phyloP scores from a whole-genome alignment of 1,140 invertebrate genomes.

The Proctacanthus coquilletti region DNA sequence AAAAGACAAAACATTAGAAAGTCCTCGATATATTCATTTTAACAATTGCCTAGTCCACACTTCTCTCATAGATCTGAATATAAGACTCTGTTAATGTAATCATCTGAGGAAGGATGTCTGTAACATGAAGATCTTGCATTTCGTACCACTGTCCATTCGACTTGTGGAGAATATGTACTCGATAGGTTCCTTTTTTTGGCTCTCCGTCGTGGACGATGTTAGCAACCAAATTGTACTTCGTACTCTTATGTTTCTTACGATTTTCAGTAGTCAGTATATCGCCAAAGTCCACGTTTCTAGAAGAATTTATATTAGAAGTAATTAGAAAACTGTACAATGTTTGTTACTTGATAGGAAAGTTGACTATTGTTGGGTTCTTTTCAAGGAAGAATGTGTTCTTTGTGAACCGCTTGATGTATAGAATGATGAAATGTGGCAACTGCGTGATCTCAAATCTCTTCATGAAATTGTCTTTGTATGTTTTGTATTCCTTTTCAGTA shows the following conservation, averaged over 20 bases:
- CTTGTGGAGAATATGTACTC: constrained; percentile 91
- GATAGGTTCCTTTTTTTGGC: constrained; percentile 84
- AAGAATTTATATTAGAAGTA: constrained; percentile 26
- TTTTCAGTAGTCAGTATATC: constrained; percentile 82
- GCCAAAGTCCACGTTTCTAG: constrained; percentile 90
- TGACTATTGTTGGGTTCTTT: constrained; percentile 99
- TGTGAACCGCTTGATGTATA: constrained; percentile 96
- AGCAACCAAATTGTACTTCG: constrained; percentile 85
- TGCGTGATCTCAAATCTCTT: constrained; percentile 92
- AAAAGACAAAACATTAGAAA: no score
- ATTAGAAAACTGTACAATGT: neutral
- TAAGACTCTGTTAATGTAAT: constrained; percentile 98
- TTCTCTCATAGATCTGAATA: constrained; percentile 67
- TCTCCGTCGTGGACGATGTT: constrained; percentile 98
- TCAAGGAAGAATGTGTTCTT: constrained; percentile 98
- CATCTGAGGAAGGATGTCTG: constrained; percentile 96
- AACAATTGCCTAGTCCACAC: constrained; percentile 5
- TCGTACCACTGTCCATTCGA: constrained; percentile 80
- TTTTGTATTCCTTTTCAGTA: constrained; percentile 96
- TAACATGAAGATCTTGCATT: constrained; percentile 97
- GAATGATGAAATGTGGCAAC: constrained; percentile 91
- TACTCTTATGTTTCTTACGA: constrained; percentile 63
- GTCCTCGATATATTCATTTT: no score
- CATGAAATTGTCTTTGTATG: constrained; percentile 96
- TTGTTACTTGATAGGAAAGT: constrained; percentile 91